Evolutionary conservation across 2,797 vertebrate species (phyloP), one percentile per base, ranked within the genome.

Genomic region (Protosalanx chinensis): DNA sequence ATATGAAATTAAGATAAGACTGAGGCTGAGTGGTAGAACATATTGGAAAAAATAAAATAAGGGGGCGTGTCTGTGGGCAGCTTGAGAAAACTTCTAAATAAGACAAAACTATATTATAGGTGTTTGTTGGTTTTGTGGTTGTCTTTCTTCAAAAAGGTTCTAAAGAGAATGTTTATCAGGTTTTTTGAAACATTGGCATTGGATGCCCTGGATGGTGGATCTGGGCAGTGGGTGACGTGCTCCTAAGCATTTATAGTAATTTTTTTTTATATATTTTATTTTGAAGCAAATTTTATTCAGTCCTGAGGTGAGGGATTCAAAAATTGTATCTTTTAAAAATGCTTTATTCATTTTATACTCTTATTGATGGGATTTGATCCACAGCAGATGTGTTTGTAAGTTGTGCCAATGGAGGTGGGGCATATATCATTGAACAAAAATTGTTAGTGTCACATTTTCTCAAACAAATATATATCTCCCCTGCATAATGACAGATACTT

Each of bases 121-220:
- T 88, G 83, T 78, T 68, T 74, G 73, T 90, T 89, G 85, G 87
- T 86, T 89, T 90, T 90, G 83, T 90, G 86, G 81, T 81, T 82
- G 78, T 86, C 84, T 85, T 78, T 80, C 71, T 83, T 70, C 15
- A 37, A 68, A 57, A 35, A 60, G 4, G 30, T 80, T 77, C 64
- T 72, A 72, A 71, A 75, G 73, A 41, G 29, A 62, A 66, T 62
- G 56, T 80, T 61, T 64, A 56, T 72, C 58, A 72, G 76, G 77
- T 77, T 78, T 73, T 82, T 84, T 85, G 35, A 69, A 72, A 76
- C 58, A 77, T 84, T 72, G 82, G 72, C 73, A 87, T 90, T 87
- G 74, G 85, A 87, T 80, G 80, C 90, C 88, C 87, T 84, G 79
- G 76, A 83, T 84, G 82, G 85, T 82, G 86, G 85, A 86, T 84